Evolutionary conservation across 2,113 vertebrate genomes (phyloP), one percentile per base, ranked within the genome.

Genomic region (Cygnus atratus): DNA sequence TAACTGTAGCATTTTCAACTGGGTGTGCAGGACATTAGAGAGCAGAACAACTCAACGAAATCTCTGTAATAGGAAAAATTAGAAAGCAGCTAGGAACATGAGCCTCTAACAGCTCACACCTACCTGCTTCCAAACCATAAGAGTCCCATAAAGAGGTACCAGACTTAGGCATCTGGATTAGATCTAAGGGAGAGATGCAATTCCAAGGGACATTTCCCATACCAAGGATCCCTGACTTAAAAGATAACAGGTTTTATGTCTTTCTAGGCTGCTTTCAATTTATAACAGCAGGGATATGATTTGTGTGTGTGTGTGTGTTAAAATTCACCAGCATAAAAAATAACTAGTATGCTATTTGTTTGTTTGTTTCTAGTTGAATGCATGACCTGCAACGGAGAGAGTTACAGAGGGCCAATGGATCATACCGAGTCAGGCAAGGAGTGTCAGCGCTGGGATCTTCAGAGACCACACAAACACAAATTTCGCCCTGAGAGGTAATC

Each of bases 351-450:
- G 1, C 44, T 17, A 20, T 54, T 35, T 52, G 59, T 66, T 17
- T 90, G 95, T 97, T 84, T 91, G 71, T 97, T 86, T 87, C 65
- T 89, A 99, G 99, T 99, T 97, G 99, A 99, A 97, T 99, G 99
- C 95, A 98, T 99, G 97, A 98, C 97, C 61, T 99, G 99, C 96
- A 99, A 99, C 91, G 99, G 99, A 37, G 99, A 99, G 97, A 98
- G 97, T 95, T 99, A 99, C 82, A 98, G 99, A 97, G 99, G 99
- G 75, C 99, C 99, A n/a, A 98, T 99, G 99, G 99, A 99, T 98
- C 99, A 98, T 95, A 99, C 99, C 0, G 98, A 99, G 93, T 98
- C 98, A 3, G 99, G 99, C 90, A 99, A 98, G 91, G 99, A 98
- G 97, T 99, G 99, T 91, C 99, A 99, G 95, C 99, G 99, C 65